Evolutionary conservation across 2,797 vertebrate species (phyloP).

Genomic region (Hypotaenidia philippensis): DNA sequence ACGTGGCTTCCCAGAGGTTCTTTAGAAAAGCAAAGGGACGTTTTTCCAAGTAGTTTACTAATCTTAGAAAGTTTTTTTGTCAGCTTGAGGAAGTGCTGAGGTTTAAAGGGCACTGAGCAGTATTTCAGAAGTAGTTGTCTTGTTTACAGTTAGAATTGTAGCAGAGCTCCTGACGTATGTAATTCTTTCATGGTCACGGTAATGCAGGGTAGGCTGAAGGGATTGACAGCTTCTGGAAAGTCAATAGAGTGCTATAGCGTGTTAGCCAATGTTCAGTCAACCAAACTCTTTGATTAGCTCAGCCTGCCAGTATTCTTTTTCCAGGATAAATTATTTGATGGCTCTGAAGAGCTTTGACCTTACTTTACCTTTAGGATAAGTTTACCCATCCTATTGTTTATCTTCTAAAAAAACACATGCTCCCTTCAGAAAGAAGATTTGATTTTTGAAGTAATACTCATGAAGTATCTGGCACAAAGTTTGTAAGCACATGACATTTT

Average conservation of each 20-base stretch:
- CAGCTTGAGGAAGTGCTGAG: not conserved
- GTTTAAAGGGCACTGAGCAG: not conserved
- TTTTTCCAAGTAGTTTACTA: not conserved
- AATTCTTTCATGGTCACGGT: not conserved
- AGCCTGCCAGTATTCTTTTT: conserved; percentile 13
- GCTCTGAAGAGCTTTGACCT: conserved; percentile 8
- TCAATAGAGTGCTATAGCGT: not conserved
- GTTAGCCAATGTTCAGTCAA: conserved; percentile 14
- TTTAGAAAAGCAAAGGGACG: not conserved
- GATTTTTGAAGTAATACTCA: not conserved
- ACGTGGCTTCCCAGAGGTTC: not conserved
- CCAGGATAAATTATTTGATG: conserved; percentile 3
- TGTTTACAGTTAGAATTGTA: not conserved
- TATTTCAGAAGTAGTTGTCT: not conserved
- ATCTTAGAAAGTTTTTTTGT: not conserved
- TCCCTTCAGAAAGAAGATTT: not conserved
- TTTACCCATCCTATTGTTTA: not conserved
- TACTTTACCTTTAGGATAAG: conserved; percentile 3
- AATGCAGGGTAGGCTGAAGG: not conserved
- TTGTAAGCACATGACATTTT: not conserved
- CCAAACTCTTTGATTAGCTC: conserved; percentile 15
- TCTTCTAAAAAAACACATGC: not conserved
- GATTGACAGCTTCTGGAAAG: not conserved
- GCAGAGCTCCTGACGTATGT: not conserved
- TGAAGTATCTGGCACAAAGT: not conserved